phyloP scores from a whole-genome alignment of 2,113 vertebrate species.

The Ellobius talpinus region DNA sequence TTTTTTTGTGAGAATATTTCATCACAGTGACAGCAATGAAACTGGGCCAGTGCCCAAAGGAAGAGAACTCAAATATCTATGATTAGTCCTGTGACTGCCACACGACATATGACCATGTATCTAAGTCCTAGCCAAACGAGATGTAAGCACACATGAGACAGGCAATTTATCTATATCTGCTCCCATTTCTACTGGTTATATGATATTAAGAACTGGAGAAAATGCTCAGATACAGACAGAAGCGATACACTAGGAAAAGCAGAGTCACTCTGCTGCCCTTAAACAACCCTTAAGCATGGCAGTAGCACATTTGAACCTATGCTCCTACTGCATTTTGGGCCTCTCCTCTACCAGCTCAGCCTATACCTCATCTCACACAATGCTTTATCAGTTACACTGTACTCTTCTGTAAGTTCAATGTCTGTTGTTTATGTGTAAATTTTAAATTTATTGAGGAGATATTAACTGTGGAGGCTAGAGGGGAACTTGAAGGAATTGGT shows the following conservation, averaged over 20 bases:
- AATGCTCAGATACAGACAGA: background rate
- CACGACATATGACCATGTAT: background rate
- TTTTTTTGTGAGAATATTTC: background rate
- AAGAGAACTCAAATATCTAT: background rate
- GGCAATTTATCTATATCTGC: background rate
- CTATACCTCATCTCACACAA: background rate
- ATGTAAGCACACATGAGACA: background rate
- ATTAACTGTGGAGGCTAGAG: too few relatives aligned
- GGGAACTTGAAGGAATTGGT: background rate
- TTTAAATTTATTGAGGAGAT: background rate
- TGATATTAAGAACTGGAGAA: background rate
- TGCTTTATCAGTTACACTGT: background rate
- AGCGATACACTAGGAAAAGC: background rate
- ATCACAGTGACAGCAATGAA: background rate
- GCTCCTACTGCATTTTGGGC: background rate
- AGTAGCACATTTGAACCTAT: background rate
- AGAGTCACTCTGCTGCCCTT: background rate
- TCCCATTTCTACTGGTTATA: background rate
- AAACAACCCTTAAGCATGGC: background rate
- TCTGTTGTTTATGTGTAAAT: background rate
- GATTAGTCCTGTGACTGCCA: background rate
- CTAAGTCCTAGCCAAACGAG: background rate
- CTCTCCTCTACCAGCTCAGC: background rate
- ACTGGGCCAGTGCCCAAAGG: background rate
- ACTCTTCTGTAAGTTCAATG: background rate